phyloP scores from a whole-genome alignment of 2,888 invertebrate genomes.

The Papilio elwesi region DNA sequence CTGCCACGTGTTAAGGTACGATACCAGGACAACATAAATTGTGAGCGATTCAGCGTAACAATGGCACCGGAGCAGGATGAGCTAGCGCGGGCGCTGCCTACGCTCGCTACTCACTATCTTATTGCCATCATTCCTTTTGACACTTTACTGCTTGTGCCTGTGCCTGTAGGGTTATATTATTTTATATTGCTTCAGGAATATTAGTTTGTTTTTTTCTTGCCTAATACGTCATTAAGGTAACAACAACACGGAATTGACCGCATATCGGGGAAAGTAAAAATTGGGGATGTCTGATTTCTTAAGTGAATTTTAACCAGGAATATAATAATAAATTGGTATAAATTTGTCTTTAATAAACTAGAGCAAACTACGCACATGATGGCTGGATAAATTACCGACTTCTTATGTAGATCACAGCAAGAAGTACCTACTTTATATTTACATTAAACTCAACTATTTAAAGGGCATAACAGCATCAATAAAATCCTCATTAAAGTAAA shows the following conservation, averaged over 20 bases:
- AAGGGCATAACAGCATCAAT: constrained; percentile 43
- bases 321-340: neutral
- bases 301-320: no score
- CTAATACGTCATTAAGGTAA: constrained; percentile 12
- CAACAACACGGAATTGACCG: no score
- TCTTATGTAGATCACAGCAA: neutral
- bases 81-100: constrained; percentile 57
- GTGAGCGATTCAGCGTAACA: constrained; percentile 66
- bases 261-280: no score
- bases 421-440: constrained; percentile 14
- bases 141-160: constrained; percentile 68
- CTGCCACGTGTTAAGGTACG: constrained; percentile 39
- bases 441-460: constrained; percentile 25
- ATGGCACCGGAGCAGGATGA: constrained; percentile 64
- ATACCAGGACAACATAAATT: constrained; percentile 67
- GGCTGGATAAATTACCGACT: neutral
- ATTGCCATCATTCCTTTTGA: constrained; percentile 74
- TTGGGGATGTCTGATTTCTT: no score
- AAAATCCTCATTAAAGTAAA: constrained; percentile 75
- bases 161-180: constrained; percentile 59
- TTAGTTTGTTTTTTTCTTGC: constrained; percentile 21
- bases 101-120: constrained; percentile 68
- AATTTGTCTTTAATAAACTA: neutral
- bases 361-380: neutral
- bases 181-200: constrained; percentile 57